Evolutionary conservation across 1,140 invertebrate genomes (phyloP).

Genomic region (Habropoda laboriosa): DNA sequence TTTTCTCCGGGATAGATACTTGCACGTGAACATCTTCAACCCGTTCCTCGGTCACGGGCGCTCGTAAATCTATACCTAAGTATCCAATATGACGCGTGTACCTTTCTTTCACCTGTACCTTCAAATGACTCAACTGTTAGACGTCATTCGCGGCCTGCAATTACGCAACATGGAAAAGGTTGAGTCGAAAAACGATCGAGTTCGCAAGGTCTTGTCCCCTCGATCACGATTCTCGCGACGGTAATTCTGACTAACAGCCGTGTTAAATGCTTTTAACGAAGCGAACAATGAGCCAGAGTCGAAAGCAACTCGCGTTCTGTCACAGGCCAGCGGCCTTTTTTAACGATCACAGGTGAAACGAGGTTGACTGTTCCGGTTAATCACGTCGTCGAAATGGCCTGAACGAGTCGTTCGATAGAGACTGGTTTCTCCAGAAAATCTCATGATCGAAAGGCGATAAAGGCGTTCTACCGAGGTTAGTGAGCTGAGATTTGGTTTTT

Average conservation of each 20-base stretch:
- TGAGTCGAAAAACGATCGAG: slow-evolving; percentile 4
- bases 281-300: slow-evolving; percentile 74
- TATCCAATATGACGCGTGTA: not conserved
- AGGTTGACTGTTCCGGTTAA: not conserved
- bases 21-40: slow-evolving; percentile 38
- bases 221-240: no score
- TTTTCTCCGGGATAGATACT: slow-evolving; percentile 33
- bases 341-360: not conserved
- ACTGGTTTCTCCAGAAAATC: no score
- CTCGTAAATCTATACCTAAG: slow-evolving; percentile 30
- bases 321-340: slow-evolving; percentile 27
- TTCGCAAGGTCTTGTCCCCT: no score
- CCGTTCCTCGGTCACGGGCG: slow-evolving; percentile 19
- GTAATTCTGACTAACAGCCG: slow-evolving; percentile 76
- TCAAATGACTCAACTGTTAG: no score
- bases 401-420: not conserved
- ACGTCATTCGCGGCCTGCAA: not conserved
- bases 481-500: no score
- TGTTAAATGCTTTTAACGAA: slow-evolving; percentile 75
- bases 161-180: not conserved
- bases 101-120: not conserved
- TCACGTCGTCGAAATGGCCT: not conserved
- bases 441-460: no score
- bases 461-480: no score
- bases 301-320: slow-evolving; percentile 32